phyloP scores from a whole-genome alignment of 2,888 invertebrate genomes.

The Drosophila birchii region DNA sequence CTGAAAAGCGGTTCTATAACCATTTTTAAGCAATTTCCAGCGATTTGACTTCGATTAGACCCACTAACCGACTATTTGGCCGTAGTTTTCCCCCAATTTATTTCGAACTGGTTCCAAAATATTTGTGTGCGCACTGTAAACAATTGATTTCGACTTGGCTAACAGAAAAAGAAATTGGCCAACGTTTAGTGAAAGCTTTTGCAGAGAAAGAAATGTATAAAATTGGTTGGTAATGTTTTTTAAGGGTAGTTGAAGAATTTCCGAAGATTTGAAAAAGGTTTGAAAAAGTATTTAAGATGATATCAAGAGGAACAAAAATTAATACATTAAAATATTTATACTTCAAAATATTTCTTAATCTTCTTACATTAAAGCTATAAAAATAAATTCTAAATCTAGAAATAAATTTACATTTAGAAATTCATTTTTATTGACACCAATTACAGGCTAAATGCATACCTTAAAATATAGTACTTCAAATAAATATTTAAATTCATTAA shows the following conservation, averaged over 20 bases:
- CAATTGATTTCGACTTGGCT: constrained; percentile 1
- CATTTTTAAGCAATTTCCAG: constrained; percentile 12
- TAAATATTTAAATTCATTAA: no score
- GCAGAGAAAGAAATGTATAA: background rate
- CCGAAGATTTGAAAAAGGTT: background rate
- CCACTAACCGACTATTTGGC: constrained; percentile 13
- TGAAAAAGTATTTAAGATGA: background rate
- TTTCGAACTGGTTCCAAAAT: constrained; percentile 37
- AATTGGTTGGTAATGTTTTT: background rate
- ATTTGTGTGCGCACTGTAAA: constrained; percentile 16
- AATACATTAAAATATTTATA: no score
- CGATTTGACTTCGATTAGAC: constrained; percentile 43
- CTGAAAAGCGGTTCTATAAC: constrained; percentile 53
- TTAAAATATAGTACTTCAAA: no score
- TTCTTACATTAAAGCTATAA: no score
- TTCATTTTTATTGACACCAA: no score
- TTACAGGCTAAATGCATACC: no score
- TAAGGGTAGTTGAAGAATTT: background rate
- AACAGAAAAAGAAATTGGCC: constrained; percentile 1
- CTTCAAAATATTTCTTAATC: no score
- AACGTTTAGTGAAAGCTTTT: constrained; percentile 20
- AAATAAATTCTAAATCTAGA: no score
- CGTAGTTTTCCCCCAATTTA: constrained; percentile 55
- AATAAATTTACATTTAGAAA: no score
- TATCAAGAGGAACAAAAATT: background rate